Evolutionary conservation across 2,797 vertebrate genomes (phyloP).

Genomic region (Linurgus olivaceus): DNA sequence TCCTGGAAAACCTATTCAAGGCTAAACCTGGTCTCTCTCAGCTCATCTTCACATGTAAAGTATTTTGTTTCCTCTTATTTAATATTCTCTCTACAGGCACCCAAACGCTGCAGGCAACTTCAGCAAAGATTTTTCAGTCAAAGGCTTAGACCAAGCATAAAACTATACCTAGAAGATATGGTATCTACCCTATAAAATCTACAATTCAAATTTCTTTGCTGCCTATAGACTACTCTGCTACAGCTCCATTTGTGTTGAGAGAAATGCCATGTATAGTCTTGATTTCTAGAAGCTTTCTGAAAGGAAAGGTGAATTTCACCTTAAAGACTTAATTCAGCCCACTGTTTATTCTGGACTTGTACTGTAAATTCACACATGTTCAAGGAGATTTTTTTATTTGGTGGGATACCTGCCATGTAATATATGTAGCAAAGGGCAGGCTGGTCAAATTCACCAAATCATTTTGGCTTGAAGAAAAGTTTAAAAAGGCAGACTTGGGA

Average conservation of each 20-base stretch:
- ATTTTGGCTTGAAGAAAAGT: background rate
- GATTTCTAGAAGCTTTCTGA: background rate
- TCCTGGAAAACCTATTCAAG: background rate
- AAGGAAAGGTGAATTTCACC: background rate
- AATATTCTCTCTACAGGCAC: background rate
- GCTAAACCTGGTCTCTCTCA: background rate
- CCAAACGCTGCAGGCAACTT: background rate
- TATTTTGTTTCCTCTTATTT: background rate
- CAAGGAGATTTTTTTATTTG: background rate
- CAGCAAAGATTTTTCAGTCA: background rate
- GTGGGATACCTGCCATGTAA: background rate
- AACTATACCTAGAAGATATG: background rate
- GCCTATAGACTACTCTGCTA: background rate
- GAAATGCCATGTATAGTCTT: background rate
- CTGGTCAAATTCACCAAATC: background rate
- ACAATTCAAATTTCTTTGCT: background rate
- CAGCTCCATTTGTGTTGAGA: background rate
- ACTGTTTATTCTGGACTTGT: background rate
- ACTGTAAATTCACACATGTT: background rate
- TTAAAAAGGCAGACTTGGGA: background rate
- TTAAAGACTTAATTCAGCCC: background rate
- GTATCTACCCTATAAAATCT: background rate
- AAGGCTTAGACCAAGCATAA: background rate
- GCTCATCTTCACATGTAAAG: background rate
- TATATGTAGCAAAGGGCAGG: background rate